Evolutionary conservation across 92 coral and sea anemone genomes (phyloP), one percentile per base, ranked within the genome.

Genomic region (Nematostella vectensis): DNA sequence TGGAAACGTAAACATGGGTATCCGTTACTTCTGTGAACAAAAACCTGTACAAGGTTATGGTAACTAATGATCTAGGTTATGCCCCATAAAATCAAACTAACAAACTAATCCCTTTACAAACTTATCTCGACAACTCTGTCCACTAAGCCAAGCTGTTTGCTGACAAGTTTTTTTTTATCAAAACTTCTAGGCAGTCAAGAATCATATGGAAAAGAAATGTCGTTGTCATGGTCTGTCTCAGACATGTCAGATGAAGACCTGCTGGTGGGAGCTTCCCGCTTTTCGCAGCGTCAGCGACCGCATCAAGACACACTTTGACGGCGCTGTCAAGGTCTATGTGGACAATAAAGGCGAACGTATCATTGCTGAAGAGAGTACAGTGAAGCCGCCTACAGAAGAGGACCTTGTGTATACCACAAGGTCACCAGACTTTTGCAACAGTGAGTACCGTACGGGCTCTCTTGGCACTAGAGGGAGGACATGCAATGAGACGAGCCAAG

Each of bases 211-310:
- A 27, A 59, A 21, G 21, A 78, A 79, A 54, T 93, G 99, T 69
- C 84, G 79, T 67, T 93, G 99, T 57, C 93, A 86, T 38, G 99
- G 99, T 26, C 74, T 87, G 29, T 93, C 99, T 16, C 76, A 87
- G 48, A 42, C 77, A 4, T 93, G 99, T 30, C 62, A 85, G 8
- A 58, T 68, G 12, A 56, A 78, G 65, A 86, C 96, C 1, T 93
- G 99, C 67, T 79, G 93, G 93, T 60, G 40, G 30, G 80, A 74
- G 55, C 62, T 93, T 20, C 94, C 85, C 27, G 62, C 72, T 22
- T 93, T 93, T 61, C 55, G 68, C 16, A 33, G 47, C 43, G 87
- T 88, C 13, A 79, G 99, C 12, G 69, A 71, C 13, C 40, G 67
- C 3, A 63, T 93, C 26, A 93, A 93, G 59, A 73, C 78, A 25